These are phyloP conservation scores for Pangasius mekongensis DNA, from an alignment of 2,797 vertebrate genomes.

Conservation along the genomic window DNA sequence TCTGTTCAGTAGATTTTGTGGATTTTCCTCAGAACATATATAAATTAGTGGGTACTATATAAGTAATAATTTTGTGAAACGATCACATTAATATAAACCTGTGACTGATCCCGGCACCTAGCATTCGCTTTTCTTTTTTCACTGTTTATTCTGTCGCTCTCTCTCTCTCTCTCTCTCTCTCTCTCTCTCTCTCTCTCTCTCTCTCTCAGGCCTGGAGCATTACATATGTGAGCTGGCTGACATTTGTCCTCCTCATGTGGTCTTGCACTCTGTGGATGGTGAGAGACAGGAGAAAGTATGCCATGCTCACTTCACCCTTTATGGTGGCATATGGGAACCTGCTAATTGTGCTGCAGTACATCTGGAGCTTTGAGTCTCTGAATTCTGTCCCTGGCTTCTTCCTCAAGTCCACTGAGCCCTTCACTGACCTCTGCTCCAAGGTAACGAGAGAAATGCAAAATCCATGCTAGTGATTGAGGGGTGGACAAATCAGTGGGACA, in stretches of 20 bases:
- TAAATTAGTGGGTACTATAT: not conserved
- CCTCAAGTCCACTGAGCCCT: constrained; percentile 76
- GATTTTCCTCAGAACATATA: not conserved
- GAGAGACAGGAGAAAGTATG: constrained; percentile 87
- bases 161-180: constrained; percentile 8
- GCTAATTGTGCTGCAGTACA: constrained; percentile 89
- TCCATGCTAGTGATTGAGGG: not conserved
- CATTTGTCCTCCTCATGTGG: constrained; percentile 94
- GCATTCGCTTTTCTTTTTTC: not conserved
- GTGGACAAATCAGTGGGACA: not conserved
- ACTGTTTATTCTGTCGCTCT: not conserved
- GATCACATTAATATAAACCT: not conserved
- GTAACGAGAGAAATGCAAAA: constrained; percentile 64
- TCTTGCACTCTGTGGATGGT: constrained; percentile 96
- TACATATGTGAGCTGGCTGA: constrained; percentile 96
- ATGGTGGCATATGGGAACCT: constrained; percentile 95
- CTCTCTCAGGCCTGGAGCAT: constrained; percentile 90
- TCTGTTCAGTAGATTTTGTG: not conserved
- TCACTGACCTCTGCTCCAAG: constrained; percentile 89
- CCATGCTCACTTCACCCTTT: constrained; percentile 96
- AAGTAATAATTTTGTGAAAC: not conserved
- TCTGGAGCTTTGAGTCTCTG: constrained; percentile 86
- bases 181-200: not conserved
- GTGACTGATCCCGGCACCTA: not conserved
- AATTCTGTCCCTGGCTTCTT: constrained; percentile 80